Base-by-base conservation (phyloP, 2,797 vertebrate genomes). In the Poecilia gillii region DNA sequence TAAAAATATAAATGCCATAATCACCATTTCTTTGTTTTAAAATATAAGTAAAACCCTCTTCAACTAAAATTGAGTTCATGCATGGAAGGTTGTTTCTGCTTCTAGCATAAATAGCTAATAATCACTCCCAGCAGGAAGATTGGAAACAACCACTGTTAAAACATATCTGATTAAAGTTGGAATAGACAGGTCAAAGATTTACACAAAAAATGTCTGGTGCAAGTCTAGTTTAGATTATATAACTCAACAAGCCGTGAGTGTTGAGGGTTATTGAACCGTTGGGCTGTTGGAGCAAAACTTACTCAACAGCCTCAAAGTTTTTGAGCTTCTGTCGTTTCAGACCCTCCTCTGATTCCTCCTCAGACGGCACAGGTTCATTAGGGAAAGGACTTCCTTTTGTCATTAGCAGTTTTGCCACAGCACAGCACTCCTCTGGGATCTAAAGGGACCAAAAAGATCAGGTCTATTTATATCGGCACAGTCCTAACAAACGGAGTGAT, bases 221-320 rank as follows among this genome's bases (percentile, higher is more conserved):
- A 64, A 33, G 31, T 64, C 31, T 8, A 36, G 31, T 20, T 64
- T 36, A 59, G 57, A 31, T 31, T 16, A 64, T 33, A 18, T 14
- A 36, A 18, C 28, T 64, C 31, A 62, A 64, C 11, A 16, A 64
- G 59, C 16, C 1, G 14, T 7, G 59, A 31, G 31, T 3, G 59
- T 33, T 36, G 31, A 7, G 62, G 33, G 8, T 64, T 64, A 33
- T 33, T 72, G n/a, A 66, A 7, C 71, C 0, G 6, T 25, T 36
- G 36, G 39, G 4, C 33, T 3, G 28, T 31, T 57, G 13, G 53
- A 49, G 33, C 75, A 6, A 85, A 85, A 95, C 95, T 95, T 93
- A 99, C 98, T 94, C 93, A 33, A 97, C 78, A 43, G 97, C 96
- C 41, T 99, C 97, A 0, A 87, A 87, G 36, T 95, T 99, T 90